Evolutionary conservation across 2,888 invertebrate genomes (phyloP).

Genomic region (Amiota communis): DNA sequence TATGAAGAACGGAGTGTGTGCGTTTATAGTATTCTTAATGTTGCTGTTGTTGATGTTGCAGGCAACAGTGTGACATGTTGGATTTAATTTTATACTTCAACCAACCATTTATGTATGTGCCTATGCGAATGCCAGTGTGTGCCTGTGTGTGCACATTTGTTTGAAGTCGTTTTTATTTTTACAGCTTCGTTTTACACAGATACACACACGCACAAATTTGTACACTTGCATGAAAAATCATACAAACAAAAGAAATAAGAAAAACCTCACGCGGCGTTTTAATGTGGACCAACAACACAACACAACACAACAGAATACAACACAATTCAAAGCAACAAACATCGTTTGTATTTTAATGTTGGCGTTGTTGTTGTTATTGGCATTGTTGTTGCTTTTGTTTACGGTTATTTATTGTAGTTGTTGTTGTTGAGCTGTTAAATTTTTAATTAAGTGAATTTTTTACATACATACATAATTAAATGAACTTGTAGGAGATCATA

Average conservation of each 20-base stretch:
- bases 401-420: not conserved
- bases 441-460: constrained; percentile 28
- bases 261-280: not conserved
- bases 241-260: constrained; percentile 5
- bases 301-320: not conserved
- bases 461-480: constrained; percentile 10
- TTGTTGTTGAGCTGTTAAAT: constrained; percentile 12
- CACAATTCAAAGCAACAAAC: not conserved
- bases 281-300: not conserved
- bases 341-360: not conserved
- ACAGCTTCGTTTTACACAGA: not conserved
- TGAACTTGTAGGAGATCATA: not conserved
- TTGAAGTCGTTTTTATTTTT: constrained; percentile 18
- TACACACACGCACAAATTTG: constrained; percentile 1
- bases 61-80: constrained; percentile 27
- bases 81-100: constrained; percentile 24
- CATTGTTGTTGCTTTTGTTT: constrained; percentile 29
- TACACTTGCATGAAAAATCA: not conserved
- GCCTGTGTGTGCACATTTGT: constrained; percentile 21
- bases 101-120: constrained; percentile 18
- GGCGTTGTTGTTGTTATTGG: constrained; percentile 35
- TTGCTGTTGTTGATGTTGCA: constrained; percentile 11
- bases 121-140: constrained; percentile 9
- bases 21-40: not conserved
- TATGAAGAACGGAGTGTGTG: not conserved